A percentile compares a stretch with the other conserved stretches of the same genome.
phyloP scores from a whole-genome alignment of 1,140 invertebrate genomes.

The Eueides isabella region DNA sequence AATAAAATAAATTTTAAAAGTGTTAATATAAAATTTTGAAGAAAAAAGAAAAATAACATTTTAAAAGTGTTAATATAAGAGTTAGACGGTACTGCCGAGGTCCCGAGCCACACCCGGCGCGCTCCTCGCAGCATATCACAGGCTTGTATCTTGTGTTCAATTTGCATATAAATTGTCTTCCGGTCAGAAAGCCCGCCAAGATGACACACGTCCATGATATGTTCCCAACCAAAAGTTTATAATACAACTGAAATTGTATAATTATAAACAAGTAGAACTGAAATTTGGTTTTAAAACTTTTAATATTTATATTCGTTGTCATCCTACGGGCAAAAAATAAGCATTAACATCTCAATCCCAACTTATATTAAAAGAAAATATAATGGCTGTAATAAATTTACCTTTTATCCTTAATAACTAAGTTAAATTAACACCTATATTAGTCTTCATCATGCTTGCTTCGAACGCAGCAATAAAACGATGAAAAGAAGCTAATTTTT shows the following conservation, averaged over 20 bases:
- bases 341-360: neutral
- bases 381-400: conserved; percentile 60
- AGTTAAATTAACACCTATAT: conserved; percentile 77
- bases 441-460: conserved; percentile 74
- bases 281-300: conserved; percentile 3
- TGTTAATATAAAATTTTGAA: conserved; percentile 60
- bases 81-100: neutral
- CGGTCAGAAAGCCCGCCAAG: conserved; percentile 72
- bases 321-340: neutral
- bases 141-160: conserved; percentile 77
- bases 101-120: conserved; percentile 44
- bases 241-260: conserved; percentile 38
- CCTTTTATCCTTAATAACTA: conserved; percentile 64
- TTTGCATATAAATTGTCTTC: conserved; percentile 82
- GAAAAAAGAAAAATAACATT: conserved; percentile 77
- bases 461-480: conserved; percentile 72
- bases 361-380: conserved; percentile 20
- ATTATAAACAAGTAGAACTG: conserved; percentile 10
- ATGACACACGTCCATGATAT: conserved; percentile 71
- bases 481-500: conserved; percentile 80
- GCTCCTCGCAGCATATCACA: conserved; percentile 57
- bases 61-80: conserved; percentile 72
- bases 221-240: conserved; percentile 48
- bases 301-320: neutral
- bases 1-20: conserved; percentile 73